A percentile compares a stretch with the other conserved stretches of the same genome.
Conservation (phyloP, 2,888 invertebrate species). For the Itoplectis maculator region DNA sequence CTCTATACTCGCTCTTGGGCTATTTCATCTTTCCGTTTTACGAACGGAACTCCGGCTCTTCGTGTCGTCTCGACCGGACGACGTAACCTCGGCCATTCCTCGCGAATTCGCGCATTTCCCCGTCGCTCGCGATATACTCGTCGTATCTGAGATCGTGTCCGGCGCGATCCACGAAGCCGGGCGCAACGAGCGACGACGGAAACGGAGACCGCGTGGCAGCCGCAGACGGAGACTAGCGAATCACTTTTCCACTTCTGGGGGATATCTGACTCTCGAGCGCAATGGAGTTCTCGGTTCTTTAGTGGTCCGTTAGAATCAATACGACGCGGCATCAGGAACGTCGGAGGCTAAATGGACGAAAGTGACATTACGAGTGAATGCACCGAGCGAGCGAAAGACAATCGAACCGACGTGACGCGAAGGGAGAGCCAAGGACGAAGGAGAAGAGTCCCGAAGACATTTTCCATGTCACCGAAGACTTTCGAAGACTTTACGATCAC, state of each 20-base stretch:
- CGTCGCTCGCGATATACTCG: conserved; percentile 20
- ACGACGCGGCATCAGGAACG: neutral
- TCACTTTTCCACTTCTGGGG: conserved; percentile 38
- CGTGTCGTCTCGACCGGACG: conserved; percentile 47
- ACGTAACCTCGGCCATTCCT: conserved; percentile 54
- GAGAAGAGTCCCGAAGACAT: conserved; percentile 16
- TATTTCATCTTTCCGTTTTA: conserved; percentile 19
- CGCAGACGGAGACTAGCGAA: conserved; percentile 35
- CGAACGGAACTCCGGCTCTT: conserved; percentile 23
- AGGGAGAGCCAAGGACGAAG: neutral
- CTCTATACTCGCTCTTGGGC: conserved; percentile 26
- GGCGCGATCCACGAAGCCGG: neutral
- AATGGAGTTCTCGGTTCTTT: conserved; percentile 31
- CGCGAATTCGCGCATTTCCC: conserved; percentile 39
- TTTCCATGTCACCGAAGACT: conserved; percentile 34
- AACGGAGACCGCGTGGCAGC: conserved; percentile 21
- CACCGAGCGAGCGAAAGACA: neutral
- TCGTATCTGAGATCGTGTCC: conserved; percentile 23
- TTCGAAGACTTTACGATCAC: conserved; percentile 21
- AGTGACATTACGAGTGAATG: neutral
- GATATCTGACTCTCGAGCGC: conserved; percentile 46
- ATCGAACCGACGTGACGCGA: neutral
- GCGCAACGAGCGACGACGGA: conserved; percentile 11
- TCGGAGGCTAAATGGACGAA: neutral
- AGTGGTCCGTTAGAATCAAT: conserved; percentile 9